Base-by-base conservation (phyloP, 2,797 vertebrate genomes). In the Trematomus bernacchii region DNA sequence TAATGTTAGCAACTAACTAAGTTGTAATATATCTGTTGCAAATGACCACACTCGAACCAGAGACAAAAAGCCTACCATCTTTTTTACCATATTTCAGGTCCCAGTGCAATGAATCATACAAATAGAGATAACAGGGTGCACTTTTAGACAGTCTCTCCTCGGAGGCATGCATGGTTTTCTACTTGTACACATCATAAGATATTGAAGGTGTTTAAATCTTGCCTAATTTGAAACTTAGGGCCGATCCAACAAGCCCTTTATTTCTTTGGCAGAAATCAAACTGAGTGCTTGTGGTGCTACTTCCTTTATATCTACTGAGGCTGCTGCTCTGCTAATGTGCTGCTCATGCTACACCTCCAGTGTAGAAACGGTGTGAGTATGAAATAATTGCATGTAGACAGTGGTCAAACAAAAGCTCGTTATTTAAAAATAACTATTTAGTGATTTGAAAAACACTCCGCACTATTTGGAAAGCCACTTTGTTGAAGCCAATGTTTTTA, bases 401-500 rank as follows among this genome's bases (percentile, higher is more conserved):
- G 16, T 15, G 52, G 62, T 76, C 33, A 44, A 52, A 67, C 66
- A 61, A 61, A 27, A n/a, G 53, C 60, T 76, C 12, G 43, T 55
- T 69, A 82, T 63, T 68, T 76, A 48, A 77, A 47, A 73, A 55
- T 30, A 82, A 68, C 59, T 67, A 67, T 76, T 85, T 80, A 77
- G 71, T 53, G 66, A 77, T 83, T 76, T 77, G 51, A 83, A 68
- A 78, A 78, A 75, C 71, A 73, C 10, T n/a, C 61, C 1, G 44
- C 57, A 66, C 73, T 83, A 62, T 83, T 74, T 80, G 57, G 69
- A 71, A 57, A 51, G 72, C 69, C 75, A 66, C 65, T 55, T 40
- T 75, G 65, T 46, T 70, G 64, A 82, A 85, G 77, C 55, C 66
- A 55, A 77, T 83, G 55, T 71, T 77, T 83, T 80, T 79, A 40